phyloP scores from a whole-genome alignment of 1,140 invertebrate species.

The Pemphigus obesinymphae region DNA sequence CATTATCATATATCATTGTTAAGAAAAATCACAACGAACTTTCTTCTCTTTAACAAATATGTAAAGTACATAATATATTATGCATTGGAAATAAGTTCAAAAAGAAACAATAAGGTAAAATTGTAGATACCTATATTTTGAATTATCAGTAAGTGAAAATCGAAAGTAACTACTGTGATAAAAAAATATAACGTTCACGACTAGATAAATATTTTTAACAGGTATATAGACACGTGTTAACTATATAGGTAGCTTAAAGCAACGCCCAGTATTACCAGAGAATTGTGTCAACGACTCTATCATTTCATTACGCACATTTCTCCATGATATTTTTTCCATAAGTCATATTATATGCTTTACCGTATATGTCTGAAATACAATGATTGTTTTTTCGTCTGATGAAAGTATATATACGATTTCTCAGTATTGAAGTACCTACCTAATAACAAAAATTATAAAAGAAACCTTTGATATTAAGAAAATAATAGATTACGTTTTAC shows the following conservation, averaged over 20 bases:
- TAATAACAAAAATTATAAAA: too few species aligned
- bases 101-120: neutral
- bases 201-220: slow-evolving; percentile 1
- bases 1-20: slow-evolving; percentile 38
- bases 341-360: neutral
- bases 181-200: neutral
- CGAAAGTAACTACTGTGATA: neutral
- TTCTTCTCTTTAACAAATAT: slow-evolving; percentile 25
- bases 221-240: neutral
- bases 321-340: neutral
- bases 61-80: neutral
- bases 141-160: slow-evolving; percentile 18
- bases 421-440: neutral
- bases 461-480: neutral
- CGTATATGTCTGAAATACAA: neutral
- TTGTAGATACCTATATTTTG: neutral
- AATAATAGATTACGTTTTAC: neutral
- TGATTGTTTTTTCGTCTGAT: neutral
- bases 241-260: neutral
- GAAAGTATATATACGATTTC: neutral
- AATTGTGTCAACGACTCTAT: slow-evolving; percentile 23
- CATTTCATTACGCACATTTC: neutral
- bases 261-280: neutral
- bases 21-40: neutral
- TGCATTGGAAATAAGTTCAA: neutral